phyloP scores from a whole-genome alignment of 2,888 invertebrate species.

The Coelinius sp. region DNA sequence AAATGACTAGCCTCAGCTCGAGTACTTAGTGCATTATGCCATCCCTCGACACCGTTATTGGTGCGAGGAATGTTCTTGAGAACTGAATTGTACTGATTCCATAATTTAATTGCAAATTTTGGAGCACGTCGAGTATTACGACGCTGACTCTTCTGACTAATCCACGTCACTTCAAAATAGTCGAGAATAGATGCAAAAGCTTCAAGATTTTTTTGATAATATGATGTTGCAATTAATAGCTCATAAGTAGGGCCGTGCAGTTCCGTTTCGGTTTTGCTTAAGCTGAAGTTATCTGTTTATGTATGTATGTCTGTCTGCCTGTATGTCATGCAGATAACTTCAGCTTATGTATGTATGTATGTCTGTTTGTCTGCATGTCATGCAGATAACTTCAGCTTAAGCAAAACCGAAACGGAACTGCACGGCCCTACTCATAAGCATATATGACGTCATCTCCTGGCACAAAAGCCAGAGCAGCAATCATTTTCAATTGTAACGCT shows the following conservation, averaged over 20 bases:
- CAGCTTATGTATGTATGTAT: too few relatives aligned
- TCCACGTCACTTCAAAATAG: slow-evolving; percentile 27
- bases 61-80: background rate
- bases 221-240: background rate
- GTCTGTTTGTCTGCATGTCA: too few relatives aligned
- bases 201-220: slow-evolving; percentile 24
- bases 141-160: background rate
- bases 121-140: background rate
- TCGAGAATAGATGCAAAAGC: slow-evolving; percentile 11
- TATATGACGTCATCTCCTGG: slow-evolving; percentile 20
- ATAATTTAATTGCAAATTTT: background rate
- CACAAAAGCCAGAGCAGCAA: slow-evolving; percentile 34
- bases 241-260: too few relatives aligned
- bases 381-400: too few relatives aligned
- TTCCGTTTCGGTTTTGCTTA: too few relatives aligned
- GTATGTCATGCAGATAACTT: too few relatives aligned
- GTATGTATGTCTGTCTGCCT: too few relatives aligned
- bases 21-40: slow-evolving; percentile 13
- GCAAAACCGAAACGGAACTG: too few relatives aligned
- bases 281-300: too few relatives aligned
- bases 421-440: too few relatives aligned
- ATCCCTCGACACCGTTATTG: slow-evolving; percentile 23
- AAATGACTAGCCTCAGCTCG: slow-evolving; percentile 7
- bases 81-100: slow-evolving; percentile 24
- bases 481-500: slow-evolving; percentile 27